phyloP scores from a whole-genome alignment of 2,113 vertebrate genomes.

The Crotalus viridis region DNA sequence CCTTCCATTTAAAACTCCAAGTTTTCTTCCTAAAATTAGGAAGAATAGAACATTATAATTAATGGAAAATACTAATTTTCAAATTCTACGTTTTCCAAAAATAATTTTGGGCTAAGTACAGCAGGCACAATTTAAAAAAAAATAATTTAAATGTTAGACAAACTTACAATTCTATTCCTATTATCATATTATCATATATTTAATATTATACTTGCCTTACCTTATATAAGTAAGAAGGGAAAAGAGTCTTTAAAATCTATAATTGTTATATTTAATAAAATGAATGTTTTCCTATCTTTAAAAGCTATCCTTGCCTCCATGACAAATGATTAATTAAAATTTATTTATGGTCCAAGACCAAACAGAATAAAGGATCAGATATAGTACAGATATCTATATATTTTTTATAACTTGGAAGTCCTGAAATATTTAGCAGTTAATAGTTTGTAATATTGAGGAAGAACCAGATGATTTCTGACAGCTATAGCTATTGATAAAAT shows the following conservation, averaged over 20 bases:
- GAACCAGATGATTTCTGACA: not conserved
- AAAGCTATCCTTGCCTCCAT: not conserved
- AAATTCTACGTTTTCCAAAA: slow-evolving; percentile 2
- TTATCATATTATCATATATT: not conserved
- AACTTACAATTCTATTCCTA: not conserved
- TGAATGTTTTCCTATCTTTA: not conserved
- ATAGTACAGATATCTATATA: not conserved
- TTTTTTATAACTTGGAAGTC: not conserved
- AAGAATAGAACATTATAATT: too few relatives aligned
- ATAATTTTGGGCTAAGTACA: slow-evolving; percentile 18
- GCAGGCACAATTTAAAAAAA: not conserved
- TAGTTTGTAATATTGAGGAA: not conserved
- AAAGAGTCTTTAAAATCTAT: not conserved
- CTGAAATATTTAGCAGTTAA: not conserved
- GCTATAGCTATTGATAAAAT: not conserved
- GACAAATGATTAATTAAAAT: not conserved
- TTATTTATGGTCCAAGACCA: not conserved
- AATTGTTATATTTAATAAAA: slow-evolving; percentile 1
- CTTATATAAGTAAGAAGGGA: not conserved
- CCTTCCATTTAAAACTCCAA: slow-evolving; percentile 12
- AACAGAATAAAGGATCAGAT: not conserved
- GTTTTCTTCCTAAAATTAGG: slow-evolving; percentile 10
- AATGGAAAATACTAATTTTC: too few relatives aligned
- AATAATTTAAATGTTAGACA: slow-evolving; percentile 21
- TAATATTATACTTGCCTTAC: not conserved